Base-by-base conservation (phyloP, 1,140 invertebrate genomes). In the Bactericera cockerelli region DNA sequence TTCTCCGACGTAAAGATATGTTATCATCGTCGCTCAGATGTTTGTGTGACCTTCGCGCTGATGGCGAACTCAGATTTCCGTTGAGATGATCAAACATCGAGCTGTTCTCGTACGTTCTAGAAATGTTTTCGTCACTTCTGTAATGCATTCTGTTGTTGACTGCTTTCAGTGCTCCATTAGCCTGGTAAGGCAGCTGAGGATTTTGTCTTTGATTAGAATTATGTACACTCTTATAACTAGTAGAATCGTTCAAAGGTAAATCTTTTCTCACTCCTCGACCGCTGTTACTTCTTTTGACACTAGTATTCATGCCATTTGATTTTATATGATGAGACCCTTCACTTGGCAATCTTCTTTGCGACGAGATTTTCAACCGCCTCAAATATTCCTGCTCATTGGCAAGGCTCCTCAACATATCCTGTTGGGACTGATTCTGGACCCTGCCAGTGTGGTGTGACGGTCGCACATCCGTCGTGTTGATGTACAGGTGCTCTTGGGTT, bases 91-190 rank as follows among this genome's bases (percentile, higher is more conserved):
- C 42, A 49, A 49, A 49, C n/a, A 19, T 16, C 3, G 22, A 16
- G 19, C n/a, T 49, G 42, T 49, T 49, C 42, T 49, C 42, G 19
- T 49, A 49, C 8, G n/a, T 49, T 49, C 42, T 49, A n/a, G 42
- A 22, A 19, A 49, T 16, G 19, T 49, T 49, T 6, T 49, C 42
- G 22, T 49, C 42, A 22, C 42, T 49, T n/a, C 22, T 49, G 22
- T 49, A 49, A n/a, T 49, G 22, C 22, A 49, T 49, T 19, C 42
- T 16, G 19, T 49, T 49, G 22, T 22, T 49, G 22, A 49, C 19
- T 19, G 42, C 4, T 49, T 49, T 6, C 22, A 49, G 22, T 19
- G 19, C 22, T 49, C 19, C n/a, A 49, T 49, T 49, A 19, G n/a
- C 19, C 6, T n/a, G 42, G 8, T 49, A 16, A 49, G 42, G 22